Conservation (phyloP, 2,797 vertebrate genomes). For the Propithecus perrieri region DNA sequence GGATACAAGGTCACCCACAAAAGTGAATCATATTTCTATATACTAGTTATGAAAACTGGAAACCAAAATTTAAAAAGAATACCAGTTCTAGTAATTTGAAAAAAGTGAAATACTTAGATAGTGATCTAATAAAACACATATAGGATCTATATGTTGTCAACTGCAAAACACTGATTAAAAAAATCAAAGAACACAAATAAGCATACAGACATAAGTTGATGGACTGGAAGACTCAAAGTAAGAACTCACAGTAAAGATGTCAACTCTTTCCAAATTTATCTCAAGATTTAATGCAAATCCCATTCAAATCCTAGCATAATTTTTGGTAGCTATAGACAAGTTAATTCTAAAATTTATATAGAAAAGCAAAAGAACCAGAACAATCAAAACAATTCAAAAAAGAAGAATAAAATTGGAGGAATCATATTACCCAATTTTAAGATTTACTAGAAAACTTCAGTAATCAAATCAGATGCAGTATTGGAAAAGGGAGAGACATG, state of each 20-base stretch:
- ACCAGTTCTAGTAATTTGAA: neutral
- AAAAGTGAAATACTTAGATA: neutral
- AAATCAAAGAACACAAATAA: constrained; percentile 13
- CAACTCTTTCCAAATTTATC: constrained; percentile 12
- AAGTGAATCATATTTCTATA: neutral
- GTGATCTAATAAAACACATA: neutral
- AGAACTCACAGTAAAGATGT: neutral
- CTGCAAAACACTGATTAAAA: neutral
- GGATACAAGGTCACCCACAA: neutral
- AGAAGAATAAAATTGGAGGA: neutral
- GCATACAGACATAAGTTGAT: neutral
- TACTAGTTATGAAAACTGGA: neutral
- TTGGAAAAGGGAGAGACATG: neutral
- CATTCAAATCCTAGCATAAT: neutral
- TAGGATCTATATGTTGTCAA: neutral
- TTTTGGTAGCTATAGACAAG: neutral
- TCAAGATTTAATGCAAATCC: constrained; percentile 3
- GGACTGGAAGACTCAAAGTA: neutral
- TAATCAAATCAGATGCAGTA: neutral
- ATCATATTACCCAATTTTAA: neutral
- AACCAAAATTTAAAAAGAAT: neutral
- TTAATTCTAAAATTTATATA: constrained; percentile 16
- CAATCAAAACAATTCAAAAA: neutral
- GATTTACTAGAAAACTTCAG: neutral
- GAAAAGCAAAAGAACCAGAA: neutral